Base-by-base conservation (phyloP, 2,113 vertebrate genomes). In the Toxotes jaculatrix region DNA sequence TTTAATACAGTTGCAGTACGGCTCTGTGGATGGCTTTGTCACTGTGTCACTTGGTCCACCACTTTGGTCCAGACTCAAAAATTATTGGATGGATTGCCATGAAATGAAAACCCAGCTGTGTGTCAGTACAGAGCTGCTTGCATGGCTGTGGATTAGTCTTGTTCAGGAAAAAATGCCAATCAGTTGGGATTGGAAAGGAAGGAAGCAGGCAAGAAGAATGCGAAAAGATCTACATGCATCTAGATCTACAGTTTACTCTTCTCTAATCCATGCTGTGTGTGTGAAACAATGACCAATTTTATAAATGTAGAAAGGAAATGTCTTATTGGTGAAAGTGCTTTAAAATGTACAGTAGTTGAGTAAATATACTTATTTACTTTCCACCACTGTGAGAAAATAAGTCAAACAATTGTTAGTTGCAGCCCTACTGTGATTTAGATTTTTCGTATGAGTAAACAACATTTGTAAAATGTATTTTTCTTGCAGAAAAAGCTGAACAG, bases 401-500 rank as follows among this genome's bases (percentile, higher is more conserved):
- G 10, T 9, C 40, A 53, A 53, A 7, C n/a, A 53, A 53, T 9
- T 14, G 9, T 34, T 27, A 31, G 16, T 9, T 17, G 19, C 49
- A 56, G 32, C 43, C 16, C 6, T 38, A 10, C n/a, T 59, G 10
- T n/a, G 42, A 7, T 51, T 21, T 3, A 49, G 19, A 47, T 43
- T 13, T 53, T 31, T 79, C 12, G 13, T 21, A 1, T 55, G 21
- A 56, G 31, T 36, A 62, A 62, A 62, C 23, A 27, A 60, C 5
- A 36, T 61, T 23, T 64, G 14, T 53, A 23, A 68, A 68, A 55
- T 12, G 3, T 51, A 59, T 47, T 72, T 66, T 74, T 31, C 31
- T 51, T 23, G 5, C 47, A 73, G 27, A 7, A 63, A 69, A 62
- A 9, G 31, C 42, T 51, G 36, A 27, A 31, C 1, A 7, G 42